Conservation (phyloP, 2,888 invertebrate species). For the Harpalus rubripes region DNA sequence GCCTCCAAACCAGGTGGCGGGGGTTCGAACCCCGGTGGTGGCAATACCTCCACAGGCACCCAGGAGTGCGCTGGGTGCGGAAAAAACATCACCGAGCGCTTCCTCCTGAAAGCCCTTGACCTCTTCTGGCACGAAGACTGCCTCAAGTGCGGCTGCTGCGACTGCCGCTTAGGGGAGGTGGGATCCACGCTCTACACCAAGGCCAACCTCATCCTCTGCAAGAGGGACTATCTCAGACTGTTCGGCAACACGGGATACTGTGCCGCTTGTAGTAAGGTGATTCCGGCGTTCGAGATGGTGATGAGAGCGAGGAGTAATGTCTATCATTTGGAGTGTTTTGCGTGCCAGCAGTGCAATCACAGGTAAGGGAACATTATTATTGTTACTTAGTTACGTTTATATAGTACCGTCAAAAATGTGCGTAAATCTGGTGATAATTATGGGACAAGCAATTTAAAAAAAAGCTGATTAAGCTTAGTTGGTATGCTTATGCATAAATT, state of each 20-base stretch:
- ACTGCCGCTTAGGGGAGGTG: slow-evolving; percentile 97
- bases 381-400: too few species aligned
- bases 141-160: slow-evolving; percentile 97
- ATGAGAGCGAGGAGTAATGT: slow-evolving; percentile 98
- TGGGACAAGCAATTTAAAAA: too few species aligned
- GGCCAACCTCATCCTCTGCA: slow-evolving; percentile 96
- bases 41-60: slow-evolving; percentile 78
- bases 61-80: slow-evolving; percentile 96
- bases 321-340: slow-evolving; percentile 98
- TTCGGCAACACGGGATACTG: slow-evolving; percentile 98
- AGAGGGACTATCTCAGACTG: slow-evolving; percentile 97
- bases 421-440: too few species aligned
- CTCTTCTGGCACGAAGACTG: slow-evolving; percentile 99
- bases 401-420: too few species aligned
- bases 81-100: slow-evolving; percentile 95
- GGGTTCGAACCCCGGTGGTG: slow-evolving; percentile 74
- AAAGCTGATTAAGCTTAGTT: too few species aligned
- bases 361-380: slow-evolving; percentile 82
- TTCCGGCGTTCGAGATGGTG: slow-evolving; percentile 99
- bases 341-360: slow-evolving; percentile 98
- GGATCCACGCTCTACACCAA: slow-evolving; percentile 97
- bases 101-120: slow-evolving; percentile 94
- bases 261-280: slow-evolving; percentile 97
- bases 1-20: slow-evolving; percentile 71
- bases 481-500: too few species aligned